Percentiles rank a stretch among this genome's conserved stretches.
These are phyloP conservation scores for Limnephilus auricula DNA, from an alignment of 2,888 invertebrate species.

Conservation along the genomic window DNA sequence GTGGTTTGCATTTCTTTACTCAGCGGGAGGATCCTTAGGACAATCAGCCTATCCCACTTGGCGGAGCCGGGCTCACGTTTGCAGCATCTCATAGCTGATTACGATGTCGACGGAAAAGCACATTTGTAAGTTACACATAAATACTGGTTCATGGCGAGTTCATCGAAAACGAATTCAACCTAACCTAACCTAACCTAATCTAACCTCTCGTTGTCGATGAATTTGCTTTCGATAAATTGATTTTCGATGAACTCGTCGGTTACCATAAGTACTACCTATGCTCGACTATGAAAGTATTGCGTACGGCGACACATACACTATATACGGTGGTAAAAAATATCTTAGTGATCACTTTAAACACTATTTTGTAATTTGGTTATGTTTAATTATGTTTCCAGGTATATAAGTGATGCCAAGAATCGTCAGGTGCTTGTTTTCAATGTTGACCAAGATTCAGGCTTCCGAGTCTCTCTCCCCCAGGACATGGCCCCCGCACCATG, in stretches of 20 bases:
- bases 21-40: conserved; percentile 80
- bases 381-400: conserved; percentile 70
- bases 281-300: too few relatives aligned
- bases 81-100: conserved; percentile 84
- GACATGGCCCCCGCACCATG: conserved; percentile 75
- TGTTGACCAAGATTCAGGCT: conserved; percentile 79
- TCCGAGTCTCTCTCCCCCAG: conserved; percentile 81
- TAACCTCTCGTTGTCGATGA: too few relatives aligned
- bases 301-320: too few relatives aligned
- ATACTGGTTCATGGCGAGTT: too few relatives aligned
- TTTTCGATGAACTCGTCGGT: too few relatives aligned
- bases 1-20: conserved; percentile 80
- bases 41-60: conserved; percentile 79
- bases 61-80: conserved; percentile 77
- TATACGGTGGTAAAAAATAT: too few relatives aligned
- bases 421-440: conserved; percentile 84
- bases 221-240: too few relatives aligned
- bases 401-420: conserved; percentile 84
- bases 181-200: too few relatives aligned
- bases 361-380: neutral
- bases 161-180: too few relatives aligned
- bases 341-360: neutral
- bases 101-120: conserved; percentile 77
- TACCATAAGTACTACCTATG: too few relatives aligned
- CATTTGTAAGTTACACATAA: conserved; percentile 74